A percentile compares a stretch with the other conserved stretches of the same genome.
Evolutionary conservation across 35 echinoderm and acorn worm species (phyloP).

Genomic region (Acanthaster planci): DNA sequence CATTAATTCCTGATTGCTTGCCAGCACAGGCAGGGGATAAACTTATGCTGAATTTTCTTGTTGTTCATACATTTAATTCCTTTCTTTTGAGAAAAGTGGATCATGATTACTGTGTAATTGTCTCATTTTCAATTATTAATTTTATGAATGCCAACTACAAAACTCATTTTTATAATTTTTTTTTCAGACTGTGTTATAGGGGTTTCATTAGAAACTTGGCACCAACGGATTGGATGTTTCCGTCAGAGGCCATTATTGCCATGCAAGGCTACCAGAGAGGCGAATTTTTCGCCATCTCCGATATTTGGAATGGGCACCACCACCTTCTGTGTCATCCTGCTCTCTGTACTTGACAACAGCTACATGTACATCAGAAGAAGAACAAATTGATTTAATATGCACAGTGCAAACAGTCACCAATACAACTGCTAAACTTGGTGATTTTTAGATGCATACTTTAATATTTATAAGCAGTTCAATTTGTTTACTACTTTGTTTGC

Average conservation of each 20-base stretch:
- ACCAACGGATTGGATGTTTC: slow-evolving; percentile 1
- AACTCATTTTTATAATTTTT: no score
- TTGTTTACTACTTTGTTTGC: slow-evolving; percentile 1
- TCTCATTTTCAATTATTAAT: not conserved
- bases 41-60: no score
- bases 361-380: not conserved
- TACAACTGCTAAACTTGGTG: no score
- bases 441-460: not conserved
- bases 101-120: no score
- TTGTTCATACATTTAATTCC: no score
- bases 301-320: no score
- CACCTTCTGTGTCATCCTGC: no score
- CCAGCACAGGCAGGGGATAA: no score
- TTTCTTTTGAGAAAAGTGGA: no score
- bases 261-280: not conserved
- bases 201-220: not conserved
- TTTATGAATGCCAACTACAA: not conserved
- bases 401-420: not conserved
- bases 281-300: not conserved
- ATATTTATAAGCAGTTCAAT: not conserved
- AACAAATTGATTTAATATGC: not conserved
- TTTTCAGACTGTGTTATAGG: not conserved
- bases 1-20: no score
- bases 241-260: not conserved
- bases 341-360: no score